A percentile compares a stretch with the other conserved stretches of the same genome.
Evolutionary conservation across 2,888 invertebrate genomes (phyloP).

Genomic region (Parasteatoda lunata): DNA sequence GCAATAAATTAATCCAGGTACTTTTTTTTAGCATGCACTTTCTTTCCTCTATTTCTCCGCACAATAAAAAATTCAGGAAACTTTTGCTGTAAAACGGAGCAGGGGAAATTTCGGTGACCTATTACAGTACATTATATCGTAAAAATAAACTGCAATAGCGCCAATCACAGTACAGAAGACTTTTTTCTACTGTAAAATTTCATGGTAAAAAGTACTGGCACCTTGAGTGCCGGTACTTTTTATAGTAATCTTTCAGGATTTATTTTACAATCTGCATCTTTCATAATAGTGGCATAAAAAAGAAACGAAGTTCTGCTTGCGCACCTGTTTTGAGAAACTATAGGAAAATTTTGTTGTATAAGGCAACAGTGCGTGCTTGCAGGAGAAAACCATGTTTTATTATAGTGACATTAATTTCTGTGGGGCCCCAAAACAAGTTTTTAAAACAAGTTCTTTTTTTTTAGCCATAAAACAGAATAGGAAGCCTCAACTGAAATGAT

Average conservation of each 20-base stretch:
- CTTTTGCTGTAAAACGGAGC: no score
- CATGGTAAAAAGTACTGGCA: no score
- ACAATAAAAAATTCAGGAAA: no score
- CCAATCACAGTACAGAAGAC: no score
- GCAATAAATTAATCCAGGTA: neutral
- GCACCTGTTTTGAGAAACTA: slow-evolving; percentile 37
- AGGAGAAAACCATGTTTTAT: slow-evolving; percentile 47
- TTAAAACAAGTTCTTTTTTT: slow-evolving; percentile 10
- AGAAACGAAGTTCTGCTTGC: slow-evolving; percentile 34
- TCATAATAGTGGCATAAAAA: neutral
- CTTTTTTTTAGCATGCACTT: neutral
- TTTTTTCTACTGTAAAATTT: no score
- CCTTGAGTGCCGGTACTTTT: no score
- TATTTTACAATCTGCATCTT: neutral
- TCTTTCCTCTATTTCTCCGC: neutral
- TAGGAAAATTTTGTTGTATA: slow-evolving; percentile 58
- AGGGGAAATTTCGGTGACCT: no score
- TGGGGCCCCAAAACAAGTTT: slow-evolving; percentile 8
- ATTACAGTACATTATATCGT: no score
- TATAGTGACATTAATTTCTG: slow-evolving; percentile 59
- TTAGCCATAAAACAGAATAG: slow-evolving; percentile 35
- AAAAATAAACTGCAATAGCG: no score
- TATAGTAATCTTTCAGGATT: no score
- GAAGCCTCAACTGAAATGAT: slow-evolving; percentile 20
- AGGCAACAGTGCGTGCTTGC: slow-evolving; percentile 59